phyloP scores from a whole-genome alignment of 2,113 vertebrate species.

The Zingel zingel region DNA sequence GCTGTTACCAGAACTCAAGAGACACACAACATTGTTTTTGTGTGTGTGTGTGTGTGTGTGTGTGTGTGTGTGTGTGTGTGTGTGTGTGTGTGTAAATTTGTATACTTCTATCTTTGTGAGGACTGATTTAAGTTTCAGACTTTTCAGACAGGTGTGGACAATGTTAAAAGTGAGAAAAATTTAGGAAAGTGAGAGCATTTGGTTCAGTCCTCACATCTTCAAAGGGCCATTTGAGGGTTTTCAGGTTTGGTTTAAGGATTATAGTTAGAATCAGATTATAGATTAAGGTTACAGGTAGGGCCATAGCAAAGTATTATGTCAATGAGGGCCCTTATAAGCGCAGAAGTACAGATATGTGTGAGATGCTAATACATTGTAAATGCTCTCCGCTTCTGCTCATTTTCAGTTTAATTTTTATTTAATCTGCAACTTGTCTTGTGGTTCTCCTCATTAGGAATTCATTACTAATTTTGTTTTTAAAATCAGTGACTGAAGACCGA shows the following conservation, averaged over 20 bases:
- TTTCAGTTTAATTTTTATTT: neutral
- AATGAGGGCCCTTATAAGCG: neutral
- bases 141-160: neutral
- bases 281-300: neutral
- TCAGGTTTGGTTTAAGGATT: neutral
- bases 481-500: neutral
- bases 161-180: neutral
- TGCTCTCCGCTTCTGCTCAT: neutral
- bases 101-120: slow-evolving; percentile 16
- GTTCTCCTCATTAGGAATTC: slow-evolving; percentile 49
- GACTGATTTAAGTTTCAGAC: neutral
- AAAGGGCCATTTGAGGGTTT: neutral
- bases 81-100: neutral
- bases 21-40: neutral
- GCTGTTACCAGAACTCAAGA: slow-evolving; percentile 5
- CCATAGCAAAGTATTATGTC: neutral
- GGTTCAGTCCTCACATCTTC: neutral
- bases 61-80: neutral
- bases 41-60: neutral
- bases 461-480: neutral
- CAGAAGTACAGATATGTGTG: neutral
- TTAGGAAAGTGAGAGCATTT: neutral
- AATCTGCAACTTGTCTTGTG: slow-evolving; percentile 1
- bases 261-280: neutral
- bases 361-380: slow-evolving; percentile 6